Evolutionary conservation across 2,113 vertebrate species (phyloP).

Genomic region (Melierax canorus): DNA sequence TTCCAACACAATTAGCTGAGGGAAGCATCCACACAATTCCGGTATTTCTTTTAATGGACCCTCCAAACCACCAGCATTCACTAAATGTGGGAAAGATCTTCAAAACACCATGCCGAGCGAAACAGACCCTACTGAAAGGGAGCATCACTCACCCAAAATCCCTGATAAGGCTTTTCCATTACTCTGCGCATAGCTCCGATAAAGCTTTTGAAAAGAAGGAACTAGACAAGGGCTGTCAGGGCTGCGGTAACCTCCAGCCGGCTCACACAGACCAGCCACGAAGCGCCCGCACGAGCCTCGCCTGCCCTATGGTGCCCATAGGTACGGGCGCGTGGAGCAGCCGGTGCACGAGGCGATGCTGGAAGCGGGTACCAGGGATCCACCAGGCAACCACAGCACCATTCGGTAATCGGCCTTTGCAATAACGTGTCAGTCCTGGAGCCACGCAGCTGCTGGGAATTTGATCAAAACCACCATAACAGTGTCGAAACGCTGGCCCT

Average conservation of each 20-base stretch:
- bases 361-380: background rate
- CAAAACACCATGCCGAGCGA: background rate
- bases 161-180: background rate
- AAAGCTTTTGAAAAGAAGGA: background rate
- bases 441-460: background rate
- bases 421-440: background rate
- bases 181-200: rapidly evolving
- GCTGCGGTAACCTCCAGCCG: background rate
- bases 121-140: background rate
- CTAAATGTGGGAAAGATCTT: background rate
- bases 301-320: rapidly evolving
- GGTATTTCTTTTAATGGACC: background rate
- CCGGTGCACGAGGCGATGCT: rapidly evolving
- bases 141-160: background rate
- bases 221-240: background rate
- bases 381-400: background rate
- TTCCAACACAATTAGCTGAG: background rate
- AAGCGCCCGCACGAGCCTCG: rapidly evolving
- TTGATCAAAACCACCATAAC: background rate
- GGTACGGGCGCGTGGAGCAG: rapidly evolving
- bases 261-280: rapidly evolving
- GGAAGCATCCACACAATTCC: background rate
- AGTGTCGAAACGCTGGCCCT: rapidly evolving
- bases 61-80: background rate
- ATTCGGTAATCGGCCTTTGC: rapidly evolving